A percentile compares a stretch with the other conserved stretches of the same genome.
These are phyloP conservation scores for Musca domestica DNA, from an alignment of 1,140 invertebrate genomes.

Conservation along the genomic window DNA sequence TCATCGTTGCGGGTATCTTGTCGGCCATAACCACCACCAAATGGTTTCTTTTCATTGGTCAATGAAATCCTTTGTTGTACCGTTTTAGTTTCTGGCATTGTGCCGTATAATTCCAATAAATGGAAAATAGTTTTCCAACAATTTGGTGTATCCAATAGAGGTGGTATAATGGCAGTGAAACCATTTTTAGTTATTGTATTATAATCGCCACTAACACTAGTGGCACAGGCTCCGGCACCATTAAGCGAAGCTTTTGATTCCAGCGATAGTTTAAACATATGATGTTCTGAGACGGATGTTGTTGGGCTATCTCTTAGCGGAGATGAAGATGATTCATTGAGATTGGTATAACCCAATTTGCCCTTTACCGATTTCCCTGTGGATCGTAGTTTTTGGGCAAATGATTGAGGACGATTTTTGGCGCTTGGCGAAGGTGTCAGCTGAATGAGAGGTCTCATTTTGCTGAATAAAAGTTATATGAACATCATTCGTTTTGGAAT, in stretches of 20 bases:
- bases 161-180: slow-evolving; percentile 29
- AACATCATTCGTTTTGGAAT: background rate
- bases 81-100: slow-evolving; percentile 91
- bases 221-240: slow-evolving; percentile 39
- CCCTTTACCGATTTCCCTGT: slow-evolving; percentile 80
- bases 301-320: slow-evolving; percentile 66
- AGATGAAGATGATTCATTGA: slow-evolving; percentile 62
- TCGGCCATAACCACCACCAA: slow-evolving; percentile 16
- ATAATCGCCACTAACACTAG: slow-evolving; percentile 47
- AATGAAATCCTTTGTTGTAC: slow-evolving; percentile 56
- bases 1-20: slow-evolving; percentile 54
- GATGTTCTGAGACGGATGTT: slow-evolving; percentile 61
- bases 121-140: slow-evolving; percentile 96
- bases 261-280: slow-evolving; percentile 51
- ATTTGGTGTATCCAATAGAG: slow-evolving; percentile 63
- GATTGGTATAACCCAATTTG: slow-evolving; percentile 58
- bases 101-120: slow-evolving; percentile 88
- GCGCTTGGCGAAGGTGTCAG: slow-evolving; percentile 65
- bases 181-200: slow-evolving; percentile 42
- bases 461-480: slow-evolving; percentile 3
- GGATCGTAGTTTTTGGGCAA: slow-evolving; percentile 79
- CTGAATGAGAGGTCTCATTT: slow-evolving; percentile 42
- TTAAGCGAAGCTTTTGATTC: slow-evolving; percentile 51
- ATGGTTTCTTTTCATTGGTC: slow-evolving; percentile 27
- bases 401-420: slow-evolving; percentile 75